These are phyloP conservation scores for Caradrina clavipalpis DNA, from an alignment of 2,888 invertebrate genomes.

Conservation along the genomic window DNA sequence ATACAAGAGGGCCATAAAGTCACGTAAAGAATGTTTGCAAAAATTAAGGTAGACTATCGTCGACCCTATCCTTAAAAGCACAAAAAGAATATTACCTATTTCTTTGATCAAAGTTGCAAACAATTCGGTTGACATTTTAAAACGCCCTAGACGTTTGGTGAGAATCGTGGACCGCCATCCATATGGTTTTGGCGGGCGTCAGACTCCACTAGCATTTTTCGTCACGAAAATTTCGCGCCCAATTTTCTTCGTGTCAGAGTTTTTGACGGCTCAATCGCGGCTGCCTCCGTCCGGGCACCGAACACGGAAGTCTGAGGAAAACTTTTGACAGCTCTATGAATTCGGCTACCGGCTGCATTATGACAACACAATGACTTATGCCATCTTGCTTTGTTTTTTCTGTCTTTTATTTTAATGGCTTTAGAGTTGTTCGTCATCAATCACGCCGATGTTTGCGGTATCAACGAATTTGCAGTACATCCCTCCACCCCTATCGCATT, in stretches of 20 bases:
- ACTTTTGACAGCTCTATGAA: conserved; percentile 67
- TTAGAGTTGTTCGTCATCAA: conserved; percentile 58
- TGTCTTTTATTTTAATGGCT: conserved; percentile 50
- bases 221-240: conserved; percentile 86
- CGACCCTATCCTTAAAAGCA: not conserved
- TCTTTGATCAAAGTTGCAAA: conserved; percentile 52
- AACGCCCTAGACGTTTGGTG: conserved; percentile 75
- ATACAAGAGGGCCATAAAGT: not conserved
- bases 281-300: conserved; percentile 65
- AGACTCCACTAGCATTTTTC: conserved; percentile 74
- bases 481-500: conserved; percentile 62
- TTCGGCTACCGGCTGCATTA: conserved; percentile 55
- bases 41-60: too few relatives aligned
- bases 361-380: conserved; percentile 65
- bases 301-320: conserved; percentile 71
- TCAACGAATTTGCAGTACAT: conserved; percentile 53
- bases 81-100: not conserved
- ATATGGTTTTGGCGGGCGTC: conserved; percentile 85
- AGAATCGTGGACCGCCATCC: conserved; percentile 80
- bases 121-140: conserved; percentile 71
- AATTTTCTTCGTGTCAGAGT: conserved; percentile 85
- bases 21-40: not conserved
- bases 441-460: conserved; percentile 63
- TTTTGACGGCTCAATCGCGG: conserved; percentile 86
- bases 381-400: conserved; percentile 52